Conservation (phyloP, 1,140 invertebrate species). For the Drosophila bifasciata region DNA sequence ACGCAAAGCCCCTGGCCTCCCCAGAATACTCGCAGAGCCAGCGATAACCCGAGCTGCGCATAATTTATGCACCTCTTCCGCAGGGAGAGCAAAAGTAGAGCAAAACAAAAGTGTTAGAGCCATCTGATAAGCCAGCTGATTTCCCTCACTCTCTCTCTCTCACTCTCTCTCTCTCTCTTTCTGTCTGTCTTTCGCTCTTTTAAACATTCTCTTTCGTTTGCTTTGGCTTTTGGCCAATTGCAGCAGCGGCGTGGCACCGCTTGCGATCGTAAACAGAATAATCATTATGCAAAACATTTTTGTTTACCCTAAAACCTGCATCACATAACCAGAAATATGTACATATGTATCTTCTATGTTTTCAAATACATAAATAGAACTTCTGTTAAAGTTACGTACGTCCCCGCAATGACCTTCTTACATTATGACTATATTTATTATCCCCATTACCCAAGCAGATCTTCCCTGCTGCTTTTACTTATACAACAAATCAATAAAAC, state of each 20-base stretch:
- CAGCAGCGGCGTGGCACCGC: slow-evolving; percentile 10
- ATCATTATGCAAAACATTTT: slow-evolving; percentile 41
- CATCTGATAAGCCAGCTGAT: slow-evolving; percentile 35
- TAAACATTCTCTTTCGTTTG: neutral
- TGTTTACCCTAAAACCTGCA: slow-evolving; percentile 19
- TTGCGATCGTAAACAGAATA: slow-evolving; percentile 25
- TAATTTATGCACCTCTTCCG: slow-evolving; percentile 68
- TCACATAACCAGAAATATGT: too few species aligned
- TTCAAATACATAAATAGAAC: too few species aligned
- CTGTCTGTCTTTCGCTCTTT: neutral
- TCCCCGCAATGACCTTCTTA: too few species aligned
- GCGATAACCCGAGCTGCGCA: slow-evolving; percentile 40
- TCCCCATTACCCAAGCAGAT: too few species aligned
- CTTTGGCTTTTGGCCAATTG: slow-evolving; percentile 56
- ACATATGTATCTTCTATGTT: too few species aligned
- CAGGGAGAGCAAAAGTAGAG: slow-evolving; percentile 5
- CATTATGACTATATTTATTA: too few species aligned
- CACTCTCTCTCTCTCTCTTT: neutral
- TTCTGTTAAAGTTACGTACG: too few species aligned
- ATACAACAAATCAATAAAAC: slow-evolving; percentile 4
- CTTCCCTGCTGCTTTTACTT: too few species aligned
- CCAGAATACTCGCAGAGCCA: slow-evolving; percentile 16
- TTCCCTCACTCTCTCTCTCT: neutral
- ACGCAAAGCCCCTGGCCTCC: neutral
- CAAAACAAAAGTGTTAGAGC: neutral